phyloP scores from a whole-genome alignment of 1,140 invertebrate genomes.

The Drosophila pectinifera region DNA sequence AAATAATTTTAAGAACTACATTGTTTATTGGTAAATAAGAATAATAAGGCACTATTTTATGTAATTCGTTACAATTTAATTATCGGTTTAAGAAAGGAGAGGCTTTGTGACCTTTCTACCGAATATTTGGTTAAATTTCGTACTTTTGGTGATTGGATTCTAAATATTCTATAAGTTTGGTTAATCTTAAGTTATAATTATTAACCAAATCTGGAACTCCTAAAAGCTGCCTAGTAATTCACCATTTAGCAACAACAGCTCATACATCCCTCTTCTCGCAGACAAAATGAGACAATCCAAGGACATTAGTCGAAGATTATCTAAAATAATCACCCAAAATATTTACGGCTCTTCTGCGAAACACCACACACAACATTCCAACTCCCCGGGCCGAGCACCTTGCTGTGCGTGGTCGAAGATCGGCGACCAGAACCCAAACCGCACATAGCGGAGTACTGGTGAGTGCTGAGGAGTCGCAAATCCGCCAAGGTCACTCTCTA shows the following conservation, averaged over 20 bases:
- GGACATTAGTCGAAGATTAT: slow-evolving; percentile 79
- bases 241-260: background rate
- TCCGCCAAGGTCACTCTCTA: slow-evolving; percentile 35
- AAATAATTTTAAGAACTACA: too few relatives aligned
- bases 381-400: slow-evolving; percentile 69
- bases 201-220: background rate
- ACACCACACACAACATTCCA: slow-evolving; percentile 28
- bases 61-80: too few relatives aligned
- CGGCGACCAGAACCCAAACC: slow-evolving; percentile 80
- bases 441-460: slow-evolving; percentile 52
- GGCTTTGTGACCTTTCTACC: too few relatives aligned
- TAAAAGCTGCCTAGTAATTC: background rate
- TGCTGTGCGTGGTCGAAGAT: slow-evolving; percentile 71
- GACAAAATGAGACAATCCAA: slow-evolving; percentile 61
- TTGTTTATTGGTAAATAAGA: too few relatives aligned
- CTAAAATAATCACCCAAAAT: slow-evolving; percentile 84
- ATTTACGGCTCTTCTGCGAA: slow-evolving; percentile 81
- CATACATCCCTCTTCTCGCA: background rate
- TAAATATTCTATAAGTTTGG: too few relatives aligned
- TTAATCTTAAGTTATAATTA: too few relatives aligned
- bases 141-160: too few relatives aligned
- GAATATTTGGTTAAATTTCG: too few relatives aligned
- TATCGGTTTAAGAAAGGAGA: too few relatives aligned
- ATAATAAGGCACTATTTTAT: too few relatives aligned
- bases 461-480: slow-evolving; percentile 50